phyloP scores from a whole-genome alignment of 2,113 vertebrate genomes.

The Microtus richardsoni region DNA sequence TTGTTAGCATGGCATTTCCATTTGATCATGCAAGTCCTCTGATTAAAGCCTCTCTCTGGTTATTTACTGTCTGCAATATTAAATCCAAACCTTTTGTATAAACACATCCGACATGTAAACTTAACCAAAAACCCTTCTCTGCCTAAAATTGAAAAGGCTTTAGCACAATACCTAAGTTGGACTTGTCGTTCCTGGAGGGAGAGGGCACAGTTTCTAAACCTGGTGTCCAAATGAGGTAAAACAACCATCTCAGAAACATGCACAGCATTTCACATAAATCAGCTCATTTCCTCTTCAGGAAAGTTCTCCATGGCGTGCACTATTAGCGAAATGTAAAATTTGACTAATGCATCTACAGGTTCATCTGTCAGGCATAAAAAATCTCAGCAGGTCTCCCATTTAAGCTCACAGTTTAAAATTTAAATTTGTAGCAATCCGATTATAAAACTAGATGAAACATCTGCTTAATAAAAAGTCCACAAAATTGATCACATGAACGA shows the following conservation, averaged over 20 bases:
- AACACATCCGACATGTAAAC: slow-evolving; percentile 54
- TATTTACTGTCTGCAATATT: slow-evolving; percentile 38
- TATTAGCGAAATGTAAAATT: neutral
- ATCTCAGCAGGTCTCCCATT: neutral
- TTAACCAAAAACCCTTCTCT: slow-evolving; percentile 19
- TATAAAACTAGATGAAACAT: neutral
- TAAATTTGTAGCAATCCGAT: slow-evolving; percentile 11
- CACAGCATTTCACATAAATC: neutral
- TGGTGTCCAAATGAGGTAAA: neutral
- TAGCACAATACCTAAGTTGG: neutral
- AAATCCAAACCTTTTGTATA: slow-evolving; percentile 60
- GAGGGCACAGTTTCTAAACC: neutral
- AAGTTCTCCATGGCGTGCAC: neutral
- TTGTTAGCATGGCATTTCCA: neutral
- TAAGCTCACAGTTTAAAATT: neutral
- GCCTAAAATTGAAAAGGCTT: slow-evolving; percentile 34
- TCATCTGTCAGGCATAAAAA: slow-evolving; percentile 32
- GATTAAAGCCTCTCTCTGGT: slow-evolving; percentile 58
- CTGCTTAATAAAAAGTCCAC: neutral
- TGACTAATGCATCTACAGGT: neutral
- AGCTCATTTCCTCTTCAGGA: neutral
- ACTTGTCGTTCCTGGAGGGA: neutral
- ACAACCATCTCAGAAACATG: neutral
- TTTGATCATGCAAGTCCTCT: neutral
- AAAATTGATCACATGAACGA: neutral